These are phyloP conservation scores for Enteromius treurensis DNA, from an alignment of 2,797 vertebrate species.

Conservation along the genomic window DNA sequence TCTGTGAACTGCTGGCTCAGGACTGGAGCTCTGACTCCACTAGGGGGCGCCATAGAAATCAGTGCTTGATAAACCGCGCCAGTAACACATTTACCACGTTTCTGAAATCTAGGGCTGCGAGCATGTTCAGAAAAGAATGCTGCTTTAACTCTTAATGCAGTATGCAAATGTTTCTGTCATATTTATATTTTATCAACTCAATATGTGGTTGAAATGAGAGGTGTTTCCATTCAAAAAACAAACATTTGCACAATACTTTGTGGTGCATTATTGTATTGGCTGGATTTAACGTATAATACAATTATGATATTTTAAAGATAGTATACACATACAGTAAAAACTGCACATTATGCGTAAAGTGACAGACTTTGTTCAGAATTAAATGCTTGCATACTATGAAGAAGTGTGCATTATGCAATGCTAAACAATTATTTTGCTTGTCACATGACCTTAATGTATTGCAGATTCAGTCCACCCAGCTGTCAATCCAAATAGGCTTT, in stretches of 20 bases:
- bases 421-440: neutral
- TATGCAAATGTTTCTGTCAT: neutral
- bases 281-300: neutral
- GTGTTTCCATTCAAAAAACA: neutral
- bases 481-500: neutral
- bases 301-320: neutral
- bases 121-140: neutral
- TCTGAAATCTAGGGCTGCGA: slow-evolving; percentile 12
- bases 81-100: neutral
- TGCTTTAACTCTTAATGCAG: neutral
- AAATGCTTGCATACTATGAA: neutral
- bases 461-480: neutral
- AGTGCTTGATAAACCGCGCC: neutral
- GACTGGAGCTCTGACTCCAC: slow-evolving; percentile 17
- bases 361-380: neutral
- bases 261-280: neutral
- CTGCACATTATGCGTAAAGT: neutral
- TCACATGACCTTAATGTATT: neutral
- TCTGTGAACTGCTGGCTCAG: slow-evolving; percentile 70
- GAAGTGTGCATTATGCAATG: neutral
- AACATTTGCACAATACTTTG: neutral
- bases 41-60: slow-evolving; percentile 24
- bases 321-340: neutral
- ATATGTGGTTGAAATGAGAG: neutral
- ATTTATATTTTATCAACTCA: neutral